These are phyloP conservation scores for Phrynosoma blainvillii DNA, from an alignment of 2,113 vertebrate species.

Conservation along the genomic window DNA sequence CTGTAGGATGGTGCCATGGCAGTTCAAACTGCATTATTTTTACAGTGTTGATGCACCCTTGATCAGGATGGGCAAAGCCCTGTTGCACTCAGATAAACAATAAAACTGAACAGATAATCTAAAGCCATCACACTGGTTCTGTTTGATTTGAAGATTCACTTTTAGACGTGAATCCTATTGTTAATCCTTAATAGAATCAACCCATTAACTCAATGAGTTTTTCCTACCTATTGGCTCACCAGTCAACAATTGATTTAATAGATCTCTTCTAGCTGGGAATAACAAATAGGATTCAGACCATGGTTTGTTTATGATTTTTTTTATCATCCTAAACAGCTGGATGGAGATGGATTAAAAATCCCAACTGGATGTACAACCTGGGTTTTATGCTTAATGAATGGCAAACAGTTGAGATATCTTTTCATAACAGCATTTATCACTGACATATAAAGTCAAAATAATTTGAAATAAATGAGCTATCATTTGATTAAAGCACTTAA, in stretches of 20 bases:
- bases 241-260: neutral
- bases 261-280: neutral
- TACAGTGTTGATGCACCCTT: no score
- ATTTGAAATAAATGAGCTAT: constrained; percentile 34
- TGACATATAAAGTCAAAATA: constrained; percentile 41
- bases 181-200: no score
- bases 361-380: neutral
- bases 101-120: neutral
- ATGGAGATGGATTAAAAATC: neutral
- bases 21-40: no score
- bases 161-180: no score
- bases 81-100: neutral
- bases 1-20: no score
- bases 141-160: neutral
- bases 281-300: neutral
- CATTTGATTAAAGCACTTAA: constrained; percentile 46
- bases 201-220: no score
- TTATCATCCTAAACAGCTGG: neutral
- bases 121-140: neutral
- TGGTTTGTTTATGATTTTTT: neutral
- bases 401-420: constrained; percentile 1
- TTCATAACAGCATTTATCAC: constrained; percentile 22
- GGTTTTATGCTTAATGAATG: neutral
- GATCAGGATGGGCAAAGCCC: no score
- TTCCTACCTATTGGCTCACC: no score